Percentiles rank a stretch among this genome's conserved stretches.
Evolutionary conservation across 2,888 invertebrate species (phyloP).

Genomic region (Hirtodrosophila cameraria): DNA sequence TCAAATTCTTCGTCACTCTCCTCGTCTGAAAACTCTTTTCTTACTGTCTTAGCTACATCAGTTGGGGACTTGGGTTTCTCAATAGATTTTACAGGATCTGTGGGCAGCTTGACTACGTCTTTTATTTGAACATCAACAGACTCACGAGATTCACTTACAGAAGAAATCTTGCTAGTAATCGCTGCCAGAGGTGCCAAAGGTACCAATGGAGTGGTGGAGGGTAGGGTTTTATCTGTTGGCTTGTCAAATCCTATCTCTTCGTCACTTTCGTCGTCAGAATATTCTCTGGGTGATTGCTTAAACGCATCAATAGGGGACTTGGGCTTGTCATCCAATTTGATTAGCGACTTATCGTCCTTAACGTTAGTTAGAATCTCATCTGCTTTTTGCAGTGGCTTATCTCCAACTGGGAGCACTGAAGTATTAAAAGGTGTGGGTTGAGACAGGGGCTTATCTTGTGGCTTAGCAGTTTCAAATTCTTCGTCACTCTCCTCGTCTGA

Average conservation of each 20-base stretch:
- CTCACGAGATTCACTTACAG: slow-evolving; percentile 1
- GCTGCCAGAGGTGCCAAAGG: background rate
- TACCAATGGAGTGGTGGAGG: background rate
- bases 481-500: slow-evolving; percentile 14
- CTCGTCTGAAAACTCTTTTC: slow-evolving; percentile 21
- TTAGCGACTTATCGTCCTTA: background rate
- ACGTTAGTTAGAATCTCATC: background rate
- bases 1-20: slow-evolving; percentile 17
- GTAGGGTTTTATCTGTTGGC: background rate
- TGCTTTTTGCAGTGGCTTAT: slow-evolving; percentile 6
- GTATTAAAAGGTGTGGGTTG: background rate
- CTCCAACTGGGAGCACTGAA: background rate
- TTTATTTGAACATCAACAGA: slow-evolving; percentile 3
- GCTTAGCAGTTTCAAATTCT: slow-evolving; percentile 1
- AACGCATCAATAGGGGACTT: slow-evolving; percentile 6
- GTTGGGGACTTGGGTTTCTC: slow-evolving; percentile 13
- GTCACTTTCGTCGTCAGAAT: slow-evolving; percentile 28
- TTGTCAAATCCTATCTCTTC: slow-evolving; percentile 1
- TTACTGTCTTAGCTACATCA: slow-evolving; percentile 1
- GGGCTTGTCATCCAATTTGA: slow-evolving; percentile 6
- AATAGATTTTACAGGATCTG: background rate
- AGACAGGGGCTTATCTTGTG: background rate
- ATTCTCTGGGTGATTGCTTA: background rate
- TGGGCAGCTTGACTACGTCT: background rate
- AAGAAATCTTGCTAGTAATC: slow-evolving; percentile 4